These are phyloP conservation scores for Labeo calbasu DNA, from an alignment of 2,797 vertebrate genomes.

Conservation along the genomic window DNA sequence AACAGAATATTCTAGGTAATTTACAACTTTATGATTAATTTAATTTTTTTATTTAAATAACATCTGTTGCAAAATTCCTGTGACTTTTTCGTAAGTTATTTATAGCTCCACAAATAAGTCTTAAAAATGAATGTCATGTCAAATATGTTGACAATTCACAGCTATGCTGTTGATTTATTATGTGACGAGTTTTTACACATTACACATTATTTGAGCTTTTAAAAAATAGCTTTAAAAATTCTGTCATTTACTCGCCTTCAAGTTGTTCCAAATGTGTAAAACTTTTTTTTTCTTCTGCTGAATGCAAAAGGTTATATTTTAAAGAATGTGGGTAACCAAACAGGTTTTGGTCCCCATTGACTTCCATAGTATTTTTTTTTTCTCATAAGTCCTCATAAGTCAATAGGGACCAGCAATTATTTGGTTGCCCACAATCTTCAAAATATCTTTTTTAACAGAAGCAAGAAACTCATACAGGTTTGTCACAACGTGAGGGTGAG, in stretches of 20 bases:
- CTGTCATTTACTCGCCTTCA: not conserved
- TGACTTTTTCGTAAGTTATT: not conserved
- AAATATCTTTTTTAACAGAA: not conserved
- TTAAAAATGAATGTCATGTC: not conserved
- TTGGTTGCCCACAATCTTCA: not conserved
- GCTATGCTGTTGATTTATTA: not conserved
- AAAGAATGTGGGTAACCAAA: not conserved
- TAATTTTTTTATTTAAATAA: no score
- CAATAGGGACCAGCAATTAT: not conserved
- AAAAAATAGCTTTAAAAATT: no score
- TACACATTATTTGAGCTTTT: no score
- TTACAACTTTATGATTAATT: no score
- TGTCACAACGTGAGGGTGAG: not conserved
- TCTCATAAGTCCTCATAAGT: no score
- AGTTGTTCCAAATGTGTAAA: not conserved
- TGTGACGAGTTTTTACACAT: not conserved
- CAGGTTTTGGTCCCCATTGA: not conserved
- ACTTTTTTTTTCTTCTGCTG: not conserved
- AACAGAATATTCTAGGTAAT: not conserved
- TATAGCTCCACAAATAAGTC: not conserved
- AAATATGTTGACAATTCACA: not conserved
- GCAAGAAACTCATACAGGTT: not conserved
- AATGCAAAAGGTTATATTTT: not conserved
- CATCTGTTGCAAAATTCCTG: no score
- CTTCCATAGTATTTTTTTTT: not conserved